These are phyloP conservation scores for Drosophila mulleri DNA, from an alignment of 2,888 invertebrate genomes.

Conservation along the genomic window DNA sequence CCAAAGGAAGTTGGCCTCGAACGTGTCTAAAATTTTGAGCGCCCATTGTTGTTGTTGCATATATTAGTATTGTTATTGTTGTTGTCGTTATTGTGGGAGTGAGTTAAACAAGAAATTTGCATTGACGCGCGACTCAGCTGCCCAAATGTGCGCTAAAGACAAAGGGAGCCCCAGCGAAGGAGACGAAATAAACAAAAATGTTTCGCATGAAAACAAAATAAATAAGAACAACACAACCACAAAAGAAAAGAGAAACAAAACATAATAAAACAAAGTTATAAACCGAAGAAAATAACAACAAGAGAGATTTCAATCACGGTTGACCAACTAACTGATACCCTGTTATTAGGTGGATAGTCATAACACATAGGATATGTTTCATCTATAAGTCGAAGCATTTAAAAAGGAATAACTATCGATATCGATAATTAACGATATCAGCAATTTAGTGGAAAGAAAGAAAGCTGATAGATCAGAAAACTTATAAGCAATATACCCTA, in stretches of 20 bases:
- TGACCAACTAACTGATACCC: neutral
- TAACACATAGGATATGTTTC: no score
- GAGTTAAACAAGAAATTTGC: conserved; percentile 51
- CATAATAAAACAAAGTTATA: conserved; percentile 36
- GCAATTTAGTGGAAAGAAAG: no score
- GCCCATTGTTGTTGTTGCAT: conserved; percentile 24
- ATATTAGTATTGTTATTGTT: conserved; percentile 4
- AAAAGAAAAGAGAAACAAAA: conserved; percentile 35
- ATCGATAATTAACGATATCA: no score
- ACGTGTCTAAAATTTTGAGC: conserved; percentile 72
- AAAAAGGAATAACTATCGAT: no score
- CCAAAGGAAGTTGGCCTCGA: conserved; percentile 53
- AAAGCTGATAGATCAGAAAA: no score
- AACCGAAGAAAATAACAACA: conserved; percentile 1
- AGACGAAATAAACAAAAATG: conserved; percentile 71
- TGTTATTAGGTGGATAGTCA: neutral
- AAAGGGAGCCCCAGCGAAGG: conserved; percentile 32
- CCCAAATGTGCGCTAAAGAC: conserved; percentile 56
- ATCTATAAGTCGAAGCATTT: no score
- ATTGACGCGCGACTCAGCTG: conserved; percentile 58
- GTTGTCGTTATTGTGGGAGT: conserved; percentile 15
- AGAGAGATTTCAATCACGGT: neutral
- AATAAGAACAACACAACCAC: conserved; percentile 49
- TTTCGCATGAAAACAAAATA: conserved; percentile 69
- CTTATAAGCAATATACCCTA: neutral